phyloP scores from a whole-genome alignment of 1,140 invertebrate genomes.

The Conus betulinus region DNA sequence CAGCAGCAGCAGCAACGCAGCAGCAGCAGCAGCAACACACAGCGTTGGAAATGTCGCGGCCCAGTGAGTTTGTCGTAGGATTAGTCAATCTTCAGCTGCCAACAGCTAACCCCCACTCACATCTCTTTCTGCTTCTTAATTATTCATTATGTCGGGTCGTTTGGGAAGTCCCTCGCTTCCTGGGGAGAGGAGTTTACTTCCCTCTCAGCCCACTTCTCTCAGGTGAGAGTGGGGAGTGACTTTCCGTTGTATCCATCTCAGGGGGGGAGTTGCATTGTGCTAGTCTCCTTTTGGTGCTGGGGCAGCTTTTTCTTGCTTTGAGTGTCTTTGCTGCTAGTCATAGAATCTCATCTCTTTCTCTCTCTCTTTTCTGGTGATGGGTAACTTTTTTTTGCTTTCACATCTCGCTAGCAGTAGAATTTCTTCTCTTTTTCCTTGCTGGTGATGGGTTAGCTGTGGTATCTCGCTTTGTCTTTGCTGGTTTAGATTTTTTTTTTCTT shows the following conservation, averaged over 20 bases:
- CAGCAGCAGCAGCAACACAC: neutral
- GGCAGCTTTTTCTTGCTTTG: neutral
- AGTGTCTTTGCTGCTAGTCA: neutral
- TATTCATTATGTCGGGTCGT: no score
- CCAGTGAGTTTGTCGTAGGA: constrained; percentile 22
- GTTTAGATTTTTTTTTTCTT: neutral
- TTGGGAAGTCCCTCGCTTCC: no score
- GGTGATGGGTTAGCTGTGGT: neutral
- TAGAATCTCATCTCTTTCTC: neutral
- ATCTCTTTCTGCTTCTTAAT: no score
- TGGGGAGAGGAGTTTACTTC: no score
- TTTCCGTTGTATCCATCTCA: no score
- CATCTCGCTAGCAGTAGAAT: neutral
- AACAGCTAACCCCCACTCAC: no score
- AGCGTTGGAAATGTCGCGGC: neutral
- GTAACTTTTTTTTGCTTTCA: neutral
- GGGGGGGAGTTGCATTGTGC: no score
- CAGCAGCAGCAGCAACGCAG: constrained; percentile 5
- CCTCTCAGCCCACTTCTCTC: no score
- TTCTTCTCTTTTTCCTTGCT: neutral
- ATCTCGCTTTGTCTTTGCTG: neutral
- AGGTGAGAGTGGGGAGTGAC: no score
- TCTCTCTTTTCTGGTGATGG: neutral
- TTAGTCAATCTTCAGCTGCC: no score
- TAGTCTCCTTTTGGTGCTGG: neutral